Base-by-base conservation (phyloP, 2,888 invertebrate genomes). In the Dione juno region DNA sequence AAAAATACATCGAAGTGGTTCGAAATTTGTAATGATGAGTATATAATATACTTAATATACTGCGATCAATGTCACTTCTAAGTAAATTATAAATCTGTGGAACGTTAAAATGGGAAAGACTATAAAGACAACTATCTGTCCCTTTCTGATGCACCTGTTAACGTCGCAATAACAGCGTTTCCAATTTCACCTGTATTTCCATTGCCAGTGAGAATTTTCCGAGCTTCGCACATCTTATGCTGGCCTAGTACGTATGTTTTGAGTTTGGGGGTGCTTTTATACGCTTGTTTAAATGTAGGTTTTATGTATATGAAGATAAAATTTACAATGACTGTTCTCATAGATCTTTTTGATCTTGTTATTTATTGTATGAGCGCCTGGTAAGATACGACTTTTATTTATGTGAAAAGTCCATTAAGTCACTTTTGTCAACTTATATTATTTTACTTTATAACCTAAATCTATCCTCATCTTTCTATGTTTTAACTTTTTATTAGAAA, bases 241-340 rank as follows among this genome's bases (percentile, higher is more conserved):
- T 58, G 8, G 11, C 66, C 66, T 70, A 41, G 66, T 70, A 70
- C n/a, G 50, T 37, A 43, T 58, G 59, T 67, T 67, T 59, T 67
- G 52, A 59, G 41, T 67, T 67, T 52, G 58, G 41, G n/a, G 50
- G 58, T 40, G 21, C 40, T 67, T 37, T 59, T 41, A 21, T 35
- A 45, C n/a, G 45, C 45, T 61, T 7, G 45, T 35, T 43, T 3
- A 21, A 61, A n/a, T 43, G 21, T 61, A 45, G 28, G 28, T 28
- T 61, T 61, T 61, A 45, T 61, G 8, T 14, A 5, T 43, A 35
- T 43, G 41, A 9, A 35, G 14, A 45, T 43, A 61, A 61, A 61
- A 61, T 16, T 57, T 11, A 57, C 37, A 37, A 40, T 57, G 21
- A 28, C 61, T 14, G n/a, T 45, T 59, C 28, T 57, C 7, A 6